Conservation (phyloP, 2,113 vertebrate genomes). For the Pagrus major region DNA sequence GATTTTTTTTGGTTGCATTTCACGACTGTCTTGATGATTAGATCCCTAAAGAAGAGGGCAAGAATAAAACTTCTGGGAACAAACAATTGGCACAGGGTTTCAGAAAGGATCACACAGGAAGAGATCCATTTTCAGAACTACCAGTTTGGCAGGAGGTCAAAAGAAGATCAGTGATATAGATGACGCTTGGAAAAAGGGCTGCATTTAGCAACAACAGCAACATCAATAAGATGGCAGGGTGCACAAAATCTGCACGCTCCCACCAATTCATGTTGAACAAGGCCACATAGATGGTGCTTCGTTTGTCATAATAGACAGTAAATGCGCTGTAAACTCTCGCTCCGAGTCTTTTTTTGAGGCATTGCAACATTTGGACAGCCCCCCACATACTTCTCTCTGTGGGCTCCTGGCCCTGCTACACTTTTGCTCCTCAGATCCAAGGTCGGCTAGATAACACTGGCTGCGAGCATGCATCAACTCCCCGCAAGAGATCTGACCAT, state of each 20-base stretch:
- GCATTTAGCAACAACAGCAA: conserved; percentile 18
- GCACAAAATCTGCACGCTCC: background rate
- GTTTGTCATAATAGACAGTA: conserved; percentile 32
- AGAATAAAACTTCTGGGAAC: background rate
- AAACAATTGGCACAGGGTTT: background rate
- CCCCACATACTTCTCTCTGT: conserved; percentile 49
- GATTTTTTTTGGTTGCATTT: background rate
- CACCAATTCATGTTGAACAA: conserved; percentile 25
- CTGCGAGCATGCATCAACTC: conserved; percentile 38
- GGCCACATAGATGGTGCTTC: conserved; percentile 5
- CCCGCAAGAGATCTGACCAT: conserved; percentile 40
- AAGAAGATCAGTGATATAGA: conserved; percentile 8
- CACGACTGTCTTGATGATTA: background rate
- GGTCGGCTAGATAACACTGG: conserved; percentile 69
- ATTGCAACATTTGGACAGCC: conserved; percentile 47
- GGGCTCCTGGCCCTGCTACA: conserved; percentile 53
- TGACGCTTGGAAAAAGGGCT: conserved; percentile 3
- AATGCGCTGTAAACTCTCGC: conserved; percentile 32
- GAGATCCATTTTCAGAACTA: background rate
- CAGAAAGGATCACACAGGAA: background rate
- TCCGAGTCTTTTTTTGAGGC: conserved; percentile 43
- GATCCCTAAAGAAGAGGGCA: background rate
- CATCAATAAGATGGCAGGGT: conserved; percentile 19
- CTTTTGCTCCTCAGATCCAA: conserved; percentile 57
- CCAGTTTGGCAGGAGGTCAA: conserved; percentile 10